Percentiles rank a stretch among this genome's conserved stretches.
phyloP scores from a whole-genome alignment of 1,140 invertebrate species.

The Drosophila rhopaloa region DNA sequence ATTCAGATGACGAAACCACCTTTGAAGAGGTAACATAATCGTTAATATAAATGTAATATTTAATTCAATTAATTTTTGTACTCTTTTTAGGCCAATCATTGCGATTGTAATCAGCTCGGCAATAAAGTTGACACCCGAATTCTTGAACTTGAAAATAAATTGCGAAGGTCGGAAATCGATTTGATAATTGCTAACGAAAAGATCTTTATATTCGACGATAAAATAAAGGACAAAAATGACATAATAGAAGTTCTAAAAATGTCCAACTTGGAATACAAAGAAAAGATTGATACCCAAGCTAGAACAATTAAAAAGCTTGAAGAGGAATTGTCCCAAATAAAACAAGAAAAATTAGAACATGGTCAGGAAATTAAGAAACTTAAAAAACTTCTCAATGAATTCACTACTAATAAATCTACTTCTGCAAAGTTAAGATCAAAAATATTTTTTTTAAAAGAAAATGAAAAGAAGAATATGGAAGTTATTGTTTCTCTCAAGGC shows the following conservation, averaged over 20 bases:
- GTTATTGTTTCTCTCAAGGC: background rate
- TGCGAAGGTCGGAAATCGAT: background rate
- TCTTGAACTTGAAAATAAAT: background rate
- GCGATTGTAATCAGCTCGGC: background rate
- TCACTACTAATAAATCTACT: background rate
- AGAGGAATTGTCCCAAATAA: background rate
- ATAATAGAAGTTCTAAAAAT: slow-evolving; percentile 8
- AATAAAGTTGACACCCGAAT: background rate
- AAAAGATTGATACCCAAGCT: background rate
- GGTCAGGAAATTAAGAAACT: background rate
- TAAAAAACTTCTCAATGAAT: background rate
- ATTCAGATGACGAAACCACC: background rate
- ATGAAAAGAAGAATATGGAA: background rate
- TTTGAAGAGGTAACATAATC: background rate
- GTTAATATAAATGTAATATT: no score
- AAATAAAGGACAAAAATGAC: slow-evolving; percentile 26
- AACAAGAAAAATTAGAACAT: background rate
- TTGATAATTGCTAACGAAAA: slow-evolving; percentile 12
- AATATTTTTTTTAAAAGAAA: background rate
- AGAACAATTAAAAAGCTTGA: background rate
- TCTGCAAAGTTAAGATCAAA: background rate
- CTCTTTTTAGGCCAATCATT: background rate
- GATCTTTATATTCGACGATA: background rate
- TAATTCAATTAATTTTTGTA: no score
- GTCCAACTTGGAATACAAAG: slow-evolving; percentile 5